Percentiles rank a stretch among this genome's conserved stretches.
phyloP scores from a whole-genome alignment of 2,797 vertebrate species.

The Paramormyrops hopkinsi region DNA sequence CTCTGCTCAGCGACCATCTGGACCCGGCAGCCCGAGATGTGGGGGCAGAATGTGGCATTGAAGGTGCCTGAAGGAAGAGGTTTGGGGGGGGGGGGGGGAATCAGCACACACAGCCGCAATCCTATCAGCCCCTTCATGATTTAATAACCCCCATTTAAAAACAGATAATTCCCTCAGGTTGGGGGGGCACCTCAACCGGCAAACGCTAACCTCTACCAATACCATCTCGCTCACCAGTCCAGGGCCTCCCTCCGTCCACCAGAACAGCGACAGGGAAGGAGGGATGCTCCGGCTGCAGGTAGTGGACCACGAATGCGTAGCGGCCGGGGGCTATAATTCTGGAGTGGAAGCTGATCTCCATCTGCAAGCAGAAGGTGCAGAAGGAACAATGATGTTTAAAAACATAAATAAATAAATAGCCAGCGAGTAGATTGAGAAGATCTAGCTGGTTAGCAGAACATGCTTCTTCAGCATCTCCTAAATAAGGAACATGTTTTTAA shows the following conservation, averaged over 20 bases:
- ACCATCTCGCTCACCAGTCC: slow-evolving; percentile 65
- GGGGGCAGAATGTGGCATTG: slow-evolving; percentile 80
- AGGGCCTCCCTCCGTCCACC: slow-evolving; percentile 57
- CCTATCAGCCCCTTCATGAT: background rate
- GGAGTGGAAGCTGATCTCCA: slow-evolving; percentile 65
- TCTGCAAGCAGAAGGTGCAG: slow-evolving; percentile 51
- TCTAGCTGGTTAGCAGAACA: background rate
- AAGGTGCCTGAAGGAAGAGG: slow-evolving; percentile 60
- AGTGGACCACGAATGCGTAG: slow-evolving; percentile 74
- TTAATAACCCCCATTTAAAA: background rate
- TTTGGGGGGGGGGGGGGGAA: background rate
- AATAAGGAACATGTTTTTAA: background rate
- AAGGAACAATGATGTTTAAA: background rate
- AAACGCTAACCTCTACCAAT: background rate
- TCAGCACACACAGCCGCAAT: background rate
- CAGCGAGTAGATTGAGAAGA: background rate
- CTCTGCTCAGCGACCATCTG: slow-evolving; percentile 65
- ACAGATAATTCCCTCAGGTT: background rate
- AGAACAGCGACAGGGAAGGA: slow-evolving; percentile 66
- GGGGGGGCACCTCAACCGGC: background rate
- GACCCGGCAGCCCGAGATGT: slow-evolving; percentile 73
- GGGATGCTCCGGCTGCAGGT: slow-evolving; percentile 67
- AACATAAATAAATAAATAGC: background rate
- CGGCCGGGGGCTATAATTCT: slow-evolving; percentile 60
- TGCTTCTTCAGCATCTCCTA: background rate